Conservation (phyloP, 1,140 invertebrate species). For the Drosophila kohkoa region DNA sequence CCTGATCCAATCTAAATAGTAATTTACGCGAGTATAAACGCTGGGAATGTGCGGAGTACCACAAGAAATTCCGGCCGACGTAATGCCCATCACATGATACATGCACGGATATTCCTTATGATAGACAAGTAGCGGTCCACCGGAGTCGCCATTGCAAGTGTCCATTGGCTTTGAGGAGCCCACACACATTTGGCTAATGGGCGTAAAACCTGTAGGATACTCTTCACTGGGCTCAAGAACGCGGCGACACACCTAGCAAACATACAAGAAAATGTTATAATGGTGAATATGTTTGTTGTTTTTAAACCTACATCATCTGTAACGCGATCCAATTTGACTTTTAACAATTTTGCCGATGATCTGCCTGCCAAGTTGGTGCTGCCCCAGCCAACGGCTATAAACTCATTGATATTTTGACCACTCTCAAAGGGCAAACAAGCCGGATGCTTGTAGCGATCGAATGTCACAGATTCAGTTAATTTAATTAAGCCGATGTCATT, state of each 20-base stretch:
- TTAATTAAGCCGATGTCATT: conserved; percentile 75
- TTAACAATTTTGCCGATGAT: conserved; percentile 83
- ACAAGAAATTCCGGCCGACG: conserved; percentile 68
- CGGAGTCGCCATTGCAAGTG: conserved; percentile 84
- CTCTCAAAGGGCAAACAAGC: conserved; percentile 70
- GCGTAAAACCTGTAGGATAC: conserved; percentile 85
- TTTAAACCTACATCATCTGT: conserved; percentile 31
- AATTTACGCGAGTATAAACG: conserved; percentile 71
- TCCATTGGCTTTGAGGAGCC: conserved; percentile 86
- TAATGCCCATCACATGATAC: conserved; percentile 76
- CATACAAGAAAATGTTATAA: no score
- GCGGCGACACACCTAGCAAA: conserved; percentile 70
- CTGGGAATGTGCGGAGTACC: conserved; percentile 66
- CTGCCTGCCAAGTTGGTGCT: conserved; percentile 42
- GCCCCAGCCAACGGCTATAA: conserved; percentile 75
- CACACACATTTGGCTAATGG: conserved; percentile 88
- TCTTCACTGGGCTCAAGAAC: conserved; percentile 54
- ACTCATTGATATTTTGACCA: conserved; percentile 39
- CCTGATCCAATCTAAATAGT: conserved; percentile 76
- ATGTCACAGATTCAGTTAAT: conserved; percentile 54
- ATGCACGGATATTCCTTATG: conserved; percentile 70
- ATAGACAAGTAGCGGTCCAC: conserved; percentile 72
- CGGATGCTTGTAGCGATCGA: conserved; percentile 74
- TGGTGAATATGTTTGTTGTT: no score
- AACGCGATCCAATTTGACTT: conserved; percentile 85